These are phyloP conservation scores for Micoletzkya japonica DNA, from an alignment of 2,888 invertebrate genomes.

Conservation along the genomic window DNA sequence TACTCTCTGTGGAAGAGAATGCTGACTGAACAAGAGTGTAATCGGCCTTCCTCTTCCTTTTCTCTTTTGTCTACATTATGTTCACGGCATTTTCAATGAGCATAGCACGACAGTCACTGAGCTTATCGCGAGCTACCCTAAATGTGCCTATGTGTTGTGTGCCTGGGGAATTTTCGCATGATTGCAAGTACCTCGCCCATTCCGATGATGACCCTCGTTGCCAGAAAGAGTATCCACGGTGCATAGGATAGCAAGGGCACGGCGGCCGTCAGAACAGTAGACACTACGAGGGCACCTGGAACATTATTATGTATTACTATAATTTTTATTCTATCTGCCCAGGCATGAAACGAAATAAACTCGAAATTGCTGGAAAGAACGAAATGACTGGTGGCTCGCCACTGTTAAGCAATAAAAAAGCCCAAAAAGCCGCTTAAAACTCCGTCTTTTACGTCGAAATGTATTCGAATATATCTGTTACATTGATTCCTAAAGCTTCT, in stretches of 20 bases:
- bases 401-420: no score
- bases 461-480: neutral
- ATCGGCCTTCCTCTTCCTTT: neutral
- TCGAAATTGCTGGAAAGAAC: no score
- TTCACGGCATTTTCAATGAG: neutral
- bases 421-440: neutral
- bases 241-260: constrained; percentile 2
- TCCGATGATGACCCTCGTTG: constrained; percentile 14
- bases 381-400: no score
- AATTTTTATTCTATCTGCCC: no score
- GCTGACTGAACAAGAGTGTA: no score
- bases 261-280: neutral
- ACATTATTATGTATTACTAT: no score
- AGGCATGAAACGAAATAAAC: no score
- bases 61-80: neutral
- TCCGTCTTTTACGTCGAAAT: neutral
- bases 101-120: neutral
- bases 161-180: neutral
- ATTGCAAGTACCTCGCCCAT: constrained; percentile 10
- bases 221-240: constrained; percentile 3
- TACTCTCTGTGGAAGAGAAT: no score
- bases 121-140: neutral
- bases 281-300: constrained; percentile 16
- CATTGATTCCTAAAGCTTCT: neutral
- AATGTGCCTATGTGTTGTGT: neutral